phyloP scores from a whole-genome alignment of 2,888 invertebrate genomes.

The Gortyna flavago region DNA sequence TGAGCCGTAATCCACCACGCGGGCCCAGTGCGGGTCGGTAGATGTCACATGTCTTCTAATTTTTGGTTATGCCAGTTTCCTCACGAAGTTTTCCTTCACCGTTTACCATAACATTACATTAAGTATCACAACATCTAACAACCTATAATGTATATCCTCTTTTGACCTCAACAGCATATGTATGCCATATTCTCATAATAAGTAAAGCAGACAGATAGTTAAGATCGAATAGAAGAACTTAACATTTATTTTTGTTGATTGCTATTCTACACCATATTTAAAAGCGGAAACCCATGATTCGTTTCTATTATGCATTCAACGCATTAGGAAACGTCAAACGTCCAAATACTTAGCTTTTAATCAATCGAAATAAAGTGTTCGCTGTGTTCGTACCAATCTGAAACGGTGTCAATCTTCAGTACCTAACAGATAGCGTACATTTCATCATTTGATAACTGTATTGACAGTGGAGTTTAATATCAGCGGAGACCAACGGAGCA shows the following conservation, averaged over 20 bases:
- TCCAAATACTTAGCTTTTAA: not conserved
- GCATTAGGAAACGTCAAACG: not conserved
- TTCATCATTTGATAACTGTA: slow-evolving; percentile 23
- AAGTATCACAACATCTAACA: not conserved
- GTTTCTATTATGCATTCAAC: not conserved
- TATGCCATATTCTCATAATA: not conserved
- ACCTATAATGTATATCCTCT: not conserved
- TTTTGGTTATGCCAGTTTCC: no score
- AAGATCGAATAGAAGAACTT: not conserved
- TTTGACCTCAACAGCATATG: not conserved
- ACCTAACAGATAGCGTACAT: slow-evolving; percentile 10
- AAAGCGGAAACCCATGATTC: not conserved
- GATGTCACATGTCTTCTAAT: no score
- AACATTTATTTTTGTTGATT: not conserved
- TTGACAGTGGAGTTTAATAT: not conserved
- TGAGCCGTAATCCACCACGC: no score
- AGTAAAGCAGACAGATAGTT: not conserved
- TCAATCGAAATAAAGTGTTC: not conserved
- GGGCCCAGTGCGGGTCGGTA: no score
- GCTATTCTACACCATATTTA: not conserved
- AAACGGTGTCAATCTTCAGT: not conserved
- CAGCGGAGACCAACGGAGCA: not conserved
- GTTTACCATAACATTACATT: not conserved
- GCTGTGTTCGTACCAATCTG: no score
- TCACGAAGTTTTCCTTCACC: no score